Evolutionary conservation across 2,113 vertebrate genomes (phyloP), one percentile per base, ranked within the genome.

Genomic region (Cryptotis parvus): DNA sequence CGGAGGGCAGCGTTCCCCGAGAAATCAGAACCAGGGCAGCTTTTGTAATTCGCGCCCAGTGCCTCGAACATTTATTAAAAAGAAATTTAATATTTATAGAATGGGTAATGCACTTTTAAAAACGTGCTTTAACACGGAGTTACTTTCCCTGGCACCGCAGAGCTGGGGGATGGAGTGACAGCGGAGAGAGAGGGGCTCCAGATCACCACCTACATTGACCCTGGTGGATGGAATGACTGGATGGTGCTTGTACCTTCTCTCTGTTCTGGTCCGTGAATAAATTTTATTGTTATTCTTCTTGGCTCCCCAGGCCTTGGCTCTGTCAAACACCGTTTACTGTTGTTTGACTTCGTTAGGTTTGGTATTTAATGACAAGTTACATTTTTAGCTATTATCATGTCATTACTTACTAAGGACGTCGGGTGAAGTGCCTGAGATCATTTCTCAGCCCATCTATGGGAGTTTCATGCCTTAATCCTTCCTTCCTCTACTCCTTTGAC

Each of bases 281-380:
- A 69, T 84, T 91, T 89, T 35, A 87, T 85, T 86, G 78, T 70
- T 29, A 72, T 79, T 81, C 77, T 58, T 66, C 82, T 41, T 3
- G 6, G 70, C 61, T 85, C 58, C 79, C 82, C 92, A n/a, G n/a
- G n/a, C 92, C 80, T 94, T 89, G 77, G 91, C 83, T 95, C 95
- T 94, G 90, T 96, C 94, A 94, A 94, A 84, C 75, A 91, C 93
- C 94, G 79, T 92, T 93, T 84, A 81, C 89, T 91, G 73, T 82
- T 95, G 92, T 94, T 96, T 94, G 94, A 96, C 94, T 96, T 96
- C 81, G 69, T 92, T 90, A 65, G 31, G 49, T 95, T 95, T 95
- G 82, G 12, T 65, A 84, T 73, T 93, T 96, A 84, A 95, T 76
- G 92, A 86, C 68, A 92, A 95, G 75, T 90, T 96, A 84, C 79